Conservation (phyloP, 2,888 invertebrate genomes). For the Cataglyphis albicans region DNA sequence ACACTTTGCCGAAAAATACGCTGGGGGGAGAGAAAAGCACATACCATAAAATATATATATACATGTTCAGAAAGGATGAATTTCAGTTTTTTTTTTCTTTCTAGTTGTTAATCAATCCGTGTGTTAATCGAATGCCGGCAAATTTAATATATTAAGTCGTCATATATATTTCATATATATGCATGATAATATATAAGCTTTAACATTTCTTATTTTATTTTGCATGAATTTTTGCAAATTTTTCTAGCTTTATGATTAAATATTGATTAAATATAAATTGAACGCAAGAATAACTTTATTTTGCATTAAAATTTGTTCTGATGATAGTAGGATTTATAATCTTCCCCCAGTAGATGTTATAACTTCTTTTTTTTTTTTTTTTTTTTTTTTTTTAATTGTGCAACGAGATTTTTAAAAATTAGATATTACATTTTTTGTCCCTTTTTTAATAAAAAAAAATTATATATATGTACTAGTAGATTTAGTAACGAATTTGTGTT, state of each 20-base stretch:
- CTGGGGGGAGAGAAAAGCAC: not conserved
- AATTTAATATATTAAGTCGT: not conserved
- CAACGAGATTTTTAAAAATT: not conserved
- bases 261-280: not conserved
- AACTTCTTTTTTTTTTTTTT: not conserved
- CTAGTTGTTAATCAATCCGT: not conserved
- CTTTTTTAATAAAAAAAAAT: not conserved
- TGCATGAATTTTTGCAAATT: not conserved
- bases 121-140: not conserved
- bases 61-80: not conserved
- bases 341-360: not conserved
- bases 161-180: not conserved
- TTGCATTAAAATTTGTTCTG: constrained; percentile 15
- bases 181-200: not conserved
- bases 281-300: not conserved
- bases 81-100: not conserved
- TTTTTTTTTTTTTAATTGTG: not conserved
- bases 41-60: not conserved
- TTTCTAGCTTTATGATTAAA: not conserved
- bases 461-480: constrained; percentile 25
- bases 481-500: not conserved
- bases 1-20: not conserved
- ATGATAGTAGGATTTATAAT: not conserved
- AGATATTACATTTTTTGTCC: not conserved
- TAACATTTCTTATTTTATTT: not conserved